Evolutionary conservation across 2,113 vertebrate genomes (phyloP), one percentile per base, ranked within the genome.

Genomic region (Cichladusa arquata): DNA sequence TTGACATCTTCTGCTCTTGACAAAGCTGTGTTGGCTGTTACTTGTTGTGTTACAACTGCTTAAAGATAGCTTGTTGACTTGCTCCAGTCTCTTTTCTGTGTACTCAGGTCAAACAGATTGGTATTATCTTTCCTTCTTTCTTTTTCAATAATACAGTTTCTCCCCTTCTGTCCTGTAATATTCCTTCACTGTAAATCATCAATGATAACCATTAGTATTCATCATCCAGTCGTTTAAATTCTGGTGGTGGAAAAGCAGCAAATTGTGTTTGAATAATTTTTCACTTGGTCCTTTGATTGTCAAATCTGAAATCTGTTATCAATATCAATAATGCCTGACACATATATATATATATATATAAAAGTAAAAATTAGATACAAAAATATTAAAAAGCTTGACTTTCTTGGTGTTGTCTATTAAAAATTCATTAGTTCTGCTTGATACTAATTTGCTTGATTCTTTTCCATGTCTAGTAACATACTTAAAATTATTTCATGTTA

Each of bases 1-100:
- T 82, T 86, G 72, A 74, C 72, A 54, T 74, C 54, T 86, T 95
- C 83, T 92, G 64, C 71, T 95, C 60, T 86, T 69, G 44, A 79
- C 57, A 88, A 88, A 90, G 61, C 44, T 56, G 38, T 38, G 56
- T 42, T 90, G 76, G 74, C 50, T 92, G 34, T 42, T 65, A 61
- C 48, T 36, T 36, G 36, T 88, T 64, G 64, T 80, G 40, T 70
- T 78, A 4, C 7, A 80, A 92, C 31, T 73, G 42, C 76, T 90
- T 69, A 60, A 76, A 88, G 76, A 85, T 5, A 71, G 40, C 29
- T 54, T 67, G 47, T 67, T 90, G 86, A 88, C 64, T 77, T 72
- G 38, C 45, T 93, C 48, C n/a, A 25, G 31, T 36, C 60, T 25
- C 26, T 80, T 47, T 54, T 65, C 65, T 60, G 36, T 40, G 7